A percentile compares a stretch with the other conserved stretches of the same genome.
These are phyloP conservation scores for Zapus hudsonius DNA, from an alignment of 2,113 vertebrate genomes.

Conservation along the genomic window DNA sequence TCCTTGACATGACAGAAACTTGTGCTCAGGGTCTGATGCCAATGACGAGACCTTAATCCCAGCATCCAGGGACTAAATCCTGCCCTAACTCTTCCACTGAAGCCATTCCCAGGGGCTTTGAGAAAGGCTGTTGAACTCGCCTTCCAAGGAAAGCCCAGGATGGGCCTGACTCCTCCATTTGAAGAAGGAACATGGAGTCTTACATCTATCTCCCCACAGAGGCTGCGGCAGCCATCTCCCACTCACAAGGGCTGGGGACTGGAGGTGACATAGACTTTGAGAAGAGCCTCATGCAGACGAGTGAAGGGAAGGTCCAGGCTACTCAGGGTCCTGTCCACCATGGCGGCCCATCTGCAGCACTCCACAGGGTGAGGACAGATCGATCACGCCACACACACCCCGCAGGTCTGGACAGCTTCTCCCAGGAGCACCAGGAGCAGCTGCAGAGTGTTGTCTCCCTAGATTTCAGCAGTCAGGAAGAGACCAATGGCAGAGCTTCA, in stretches of 20 bases:
- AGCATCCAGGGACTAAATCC: constrained; percentile 73
- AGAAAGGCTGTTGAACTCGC: constrained; percentile 76
- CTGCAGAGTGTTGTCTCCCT: neutral
- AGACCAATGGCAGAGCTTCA: rapidly evolving
- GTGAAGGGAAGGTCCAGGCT: constrained; percentile 35
- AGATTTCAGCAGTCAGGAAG: neutral
- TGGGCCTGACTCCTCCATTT: constrained; percentile 78
- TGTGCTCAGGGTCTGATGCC: constrained; percentile 74
- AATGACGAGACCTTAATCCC: constrained; percentile 80
- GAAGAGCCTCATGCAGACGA: constrained; percentile 68
- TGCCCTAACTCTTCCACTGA: constrained; percentile 79
- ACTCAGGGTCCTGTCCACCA: neutral
- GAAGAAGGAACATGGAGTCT: constrained; percentile 81
- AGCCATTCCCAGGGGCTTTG: constrained; percentile 76
- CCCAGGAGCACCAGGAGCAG: neutral
- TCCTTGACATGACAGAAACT: constrained; percentile 73
- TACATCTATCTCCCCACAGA: constrained; percentile 79
- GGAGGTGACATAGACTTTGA: constrained; percentile 61
- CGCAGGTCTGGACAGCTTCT: neutral
- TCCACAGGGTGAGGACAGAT: neutral
- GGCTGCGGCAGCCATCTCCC: constrained; percentile 73
- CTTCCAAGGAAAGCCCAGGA: constrained; percentile 75
- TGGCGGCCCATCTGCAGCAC: neutral
- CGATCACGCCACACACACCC: too few relatives aligned
- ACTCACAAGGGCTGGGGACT: constrained; percentile 62